Evolutionary conservation across 1,140 invertebrate genomes (phyloP).

Genomic region (Heliothis virescens): DNA sequence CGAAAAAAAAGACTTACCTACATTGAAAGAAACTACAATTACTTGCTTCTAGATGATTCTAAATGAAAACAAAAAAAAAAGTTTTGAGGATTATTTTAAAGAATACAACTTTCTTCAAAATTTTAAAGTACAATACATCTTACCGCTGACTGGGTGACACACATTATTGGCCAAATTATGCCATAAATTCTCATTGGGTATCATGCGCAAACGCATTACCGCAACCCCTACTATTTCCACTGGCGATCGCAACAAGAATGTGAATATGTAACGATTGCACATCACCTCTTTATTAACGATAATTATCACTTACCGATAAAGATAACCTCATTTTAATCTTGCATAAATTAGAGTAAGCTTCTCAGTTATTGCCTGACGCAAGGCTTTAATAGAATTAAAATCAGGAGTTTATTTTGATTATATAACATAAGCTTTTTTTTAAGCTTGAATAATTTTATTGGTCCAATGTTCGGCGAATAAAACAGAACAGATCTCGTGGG

Average conservation of each 20-base stretch:
- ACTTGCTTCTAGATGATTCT: too few relatives aligned
- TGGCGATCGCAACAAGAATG: constrained; percentile 8
- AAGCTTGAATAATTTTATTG: constrained; percentile 31
- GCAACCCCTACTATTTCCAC: constrained; percentile 4
- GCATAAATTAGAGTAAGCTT: constrained; percentile 45
- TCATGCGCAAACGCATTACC: constrained; percentile 40
- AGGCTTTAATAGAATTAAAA: constrained; percentile 17
- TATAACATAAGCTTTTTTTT: neutral
- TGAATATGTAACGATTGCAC: constrained; percentile 7
- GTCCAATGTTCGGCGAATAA: constrained; percentile 13
- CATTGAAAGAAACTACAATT: too few relatives aligned
- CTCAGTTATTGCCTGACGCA: neutral
- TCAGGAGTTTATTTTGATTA: neutral
- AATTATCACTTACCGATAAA: constrained; percentile 28
- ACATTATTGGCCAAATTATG: constrained; percentile 61
- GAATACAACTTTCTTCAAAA: constrained; percentile 35
- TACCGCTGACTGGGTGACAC: constrained; percentile 56
- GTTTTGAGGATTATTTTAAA: neutral
- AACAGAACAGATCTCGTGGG: constrained; percentile 30
- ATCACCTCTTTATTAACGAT: constrained; percentile 23
- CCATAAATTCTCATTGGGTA: constrained; percentile 64
- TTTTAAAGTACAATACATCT: constrained; percentile 23
- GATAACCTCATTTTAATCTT: constrained; percentile 34
- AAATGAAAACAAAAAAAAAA: too few relatives aligned
- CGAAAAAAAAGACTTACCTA: too few relatives aligned